Base-by-base conservation (phyloP, 2,888 invertebrate species). In the Danaus chrysippus region DNA sequence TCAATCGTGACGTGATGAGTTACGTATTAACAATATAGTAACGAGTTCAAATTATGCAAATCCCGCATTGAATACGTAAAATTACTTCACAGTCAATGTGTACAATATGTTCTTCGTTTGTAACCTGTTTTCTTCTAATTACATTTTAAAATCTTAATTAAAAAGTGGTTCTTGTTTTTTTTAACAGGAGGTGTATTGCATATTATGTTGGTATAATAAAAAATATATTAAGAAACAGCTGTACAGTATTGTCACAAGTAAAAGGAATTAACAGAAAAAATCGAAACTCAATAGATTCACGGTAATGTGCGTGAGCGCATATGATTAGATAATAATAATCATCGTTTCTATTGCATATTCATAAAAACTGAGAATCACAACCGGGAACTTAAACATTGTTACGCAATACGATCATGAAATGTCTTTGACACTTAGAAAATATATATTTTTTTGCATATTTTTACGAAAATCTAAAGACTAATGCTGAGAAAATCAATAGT, bases 271-370 rank as follows among this genome's bases (percentile, higher is more conserved):
- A n/a, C 10, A 17, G 53, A 17, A 59, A 42, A 54, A 5, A 59
- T 17, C 17, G 9, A 34, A 42, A 42, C 12, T 10, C 49, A 42
- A 13, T 54, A 59, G 44, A 58, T 34, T n/a, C 62, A 62, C 58
- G 61, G 64, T 57, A 64, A 8, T 17, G 54, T 66, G 66, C 66
- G 61, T 56, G 62, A 43, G 41, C 55, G 53, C 54, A 59, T 59
- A 58, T 44, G 58, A 58, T 59, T 63, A 64, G 23, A 34, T 59
- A 56, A 56, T 58, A 43, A 15, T 58, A 58, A 60, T 64, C 64
- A 61, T 42, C 62, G 62, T 63, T 66, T 55, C 54, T 64, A 54
- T 61, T 66, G 52, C 61, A 13, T 49, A 62, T 61, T 58, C 59
- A 56, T 58, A 64, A 64, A 66, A 66, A 56, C 13, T 63, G 58